These are phyloP conservation scores for Heliornis fulica DNA, from an alignment of 2,113 vertebrate species.

Conservation along the genomic window DNA sequence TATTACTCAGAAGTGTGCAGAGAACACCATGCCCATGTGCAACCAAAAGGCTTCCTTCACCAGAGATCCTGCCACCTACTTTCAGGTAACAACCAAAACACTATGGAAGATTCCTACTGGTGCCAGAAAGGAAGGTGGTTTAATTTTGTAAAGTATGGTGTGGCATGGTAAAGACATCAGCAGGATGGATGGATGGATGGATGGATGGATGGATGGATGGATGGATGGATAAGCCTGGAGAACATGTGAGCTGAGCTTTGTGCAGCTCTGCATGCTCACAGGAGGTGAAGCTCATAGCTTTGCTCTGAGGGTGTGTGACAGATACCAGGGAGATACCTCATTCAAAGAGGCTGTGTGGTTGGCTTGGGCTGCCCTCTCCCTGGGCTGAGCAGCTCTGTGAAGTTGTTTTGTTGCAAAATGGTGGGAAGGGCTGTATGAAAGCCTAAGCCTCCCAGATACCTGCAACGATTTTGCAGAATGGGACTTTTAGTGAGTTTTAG, in stretches of 20 bases:
- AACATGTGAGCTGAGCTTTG: background rate
- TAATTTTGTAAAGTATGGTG: background rate
- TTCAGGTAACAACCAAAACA: background rate
- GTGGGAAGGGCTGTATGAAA: background rate
- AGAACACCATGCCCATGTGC: background rate
- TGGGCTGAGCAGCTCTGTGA: background rate
- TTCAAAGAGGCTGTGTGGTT: accelerated
- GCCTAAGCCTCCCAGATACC: background rate
- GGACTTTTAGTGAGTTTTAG: background rate
- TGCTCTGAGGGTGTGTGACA: accelerated
- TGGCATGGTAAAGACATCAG: background rate
- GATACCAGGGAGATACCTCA: accelerated
- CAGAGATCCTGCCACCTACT: background rate
- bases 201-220: too few species aligned
- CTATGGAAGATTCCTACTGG: background rate
- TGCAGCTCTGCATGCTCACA: background rate
- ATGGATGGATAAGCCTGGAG: too few species aligned
- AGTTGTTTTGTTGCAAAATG: background rate
- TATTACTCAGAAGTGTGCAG: background rate
- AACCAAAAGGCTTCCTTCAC: background rate
- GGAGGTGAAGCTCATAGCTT: background rate
- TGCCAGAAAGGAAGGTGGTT: background rate
- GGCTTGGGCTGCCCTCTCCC: background rate
- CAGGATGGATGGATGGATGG: too few species aligned
- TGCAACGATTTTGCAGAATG: background rate